phyloP scores from a whole-genome alignment of 2,797 vertebrate species.

The Onychomys leucogaster region DNA sequence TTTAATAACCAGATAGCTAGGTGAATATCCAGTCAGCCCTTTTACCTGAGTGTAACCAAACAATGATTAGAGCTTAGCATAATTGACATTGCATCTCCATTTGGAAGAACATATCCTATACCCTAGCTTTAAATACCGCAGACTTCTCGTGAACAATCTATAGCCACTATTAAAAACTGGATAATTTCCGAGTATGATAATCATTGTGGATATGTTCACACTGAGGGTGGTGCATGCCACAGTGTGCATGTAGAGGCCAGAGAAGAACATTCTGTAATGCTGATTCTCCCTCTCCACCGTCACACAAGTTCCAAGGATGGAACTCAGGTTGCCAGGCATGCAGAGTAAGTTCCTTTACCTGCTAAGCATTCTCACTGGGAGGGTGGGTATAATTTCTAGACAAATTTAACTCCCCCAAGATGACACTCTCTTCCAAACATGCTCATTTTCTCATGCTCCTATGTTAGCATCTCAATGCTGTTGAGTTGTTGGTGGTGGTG shows the following conservation, averaged over 20 bases:
- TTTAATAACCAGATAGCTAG: not conserved
- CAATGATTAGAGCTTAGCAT: not conserved
- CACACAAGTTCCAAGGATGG: not conserved
- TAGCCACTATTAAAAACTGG: slow-evolving; percentile 25
- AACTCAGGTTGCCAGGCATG: not conserved
- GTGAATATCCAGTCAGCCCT: not conserved
- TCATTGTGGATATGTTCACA: not conserved
- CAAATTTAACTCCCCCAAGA: not conserved
- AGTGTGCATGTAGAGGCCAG: not conserved
- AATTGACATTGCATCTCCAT: not conserved
- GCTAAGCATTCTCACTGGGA: not conserved
- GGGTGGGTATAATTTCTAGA: not conserved
- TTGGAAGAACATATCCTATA: not conserved
- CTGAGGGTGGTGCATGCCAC: not conserved
- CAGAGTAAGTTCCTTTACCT: not conserved
- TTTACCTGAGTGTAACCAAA: not conserved
- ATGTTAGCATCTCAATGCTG: not conserved
- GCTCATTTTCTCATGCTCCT: slow-evolving; percentile 1
- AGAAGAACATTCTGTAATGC: no score
- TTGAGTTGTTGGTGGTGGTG: not conserved
- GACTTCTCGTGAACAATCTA: not conserved
- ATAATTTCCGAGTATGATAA: slow-evolving; percentile 11
- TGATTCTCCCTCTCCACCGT: not conserved
- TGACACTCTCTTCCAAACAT: slow-evolving; percentile 27
- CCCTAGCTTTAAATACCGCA: slow-evolving; percentile 19